Evolutionary conservation across 2,113 vertebrate species (phyloP).

Genomic region (Lichenostomus cassidix): DNA sequence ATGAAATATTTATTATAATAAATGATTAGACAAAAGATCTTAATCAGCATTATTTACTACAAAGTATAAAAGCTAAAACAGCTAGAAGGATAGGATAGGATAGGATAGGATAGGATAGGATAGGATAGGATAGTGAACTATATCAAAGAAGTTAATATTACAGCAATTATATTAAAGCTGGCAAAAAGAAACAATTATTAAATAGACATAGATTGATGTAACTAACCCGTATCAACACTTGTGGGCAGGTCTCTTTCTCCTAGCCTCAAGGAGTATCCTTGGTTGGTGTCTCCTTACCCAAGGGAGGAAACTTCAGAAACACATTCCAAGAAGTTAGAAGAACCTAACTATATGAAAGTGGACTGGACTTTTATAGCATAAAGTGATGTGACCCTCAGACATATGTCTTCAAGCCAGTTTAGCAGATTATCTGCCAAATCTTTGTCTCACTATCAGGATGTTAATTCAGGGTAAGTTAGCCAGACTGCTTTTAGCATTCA

Average conservation of each 20-base stretch:
- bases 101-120: no score
- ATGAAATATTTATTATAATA: not conserved
- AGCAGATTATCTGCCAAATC: not conserved
- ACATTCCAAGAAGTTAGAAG: not conserved
- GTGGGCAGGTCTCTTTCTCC: not conserved
- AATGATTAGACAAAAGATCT: not conserved
- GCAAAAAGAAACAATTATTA: not conserved
- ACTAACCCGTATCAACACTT: not conserved
- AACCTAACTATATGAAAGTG: not conserved
- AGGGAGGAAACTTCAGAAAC: not conserved
- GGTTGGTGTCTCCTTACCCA: not conserved
- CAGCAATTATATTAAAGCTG: not conserved
- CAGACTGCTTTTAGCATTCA: not conserved
- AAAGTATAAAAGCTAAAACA: not conserved
- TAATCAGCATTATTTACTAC: not conserved
- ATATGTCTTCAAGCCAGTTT: not conserved
- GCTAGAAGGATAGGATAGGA: not conserved
- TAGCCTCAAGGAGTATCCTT: not conserved
- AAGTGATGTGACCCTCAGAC: not conserved
- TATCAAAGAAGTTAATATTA: not conserved
- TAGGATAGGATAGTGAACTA: no score
- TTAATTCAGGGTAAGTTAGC: not conserved
- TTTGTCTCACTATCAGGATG: not conserved
- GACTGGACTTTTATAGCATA: not conserved
- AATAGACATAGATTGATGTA: not conserved